Evolutionary conservation across 2,888 invertebrate species (phyloP), one percentile per base, ranked within the genome.

Genomic region (Pantelozetes paolii): DNA sequence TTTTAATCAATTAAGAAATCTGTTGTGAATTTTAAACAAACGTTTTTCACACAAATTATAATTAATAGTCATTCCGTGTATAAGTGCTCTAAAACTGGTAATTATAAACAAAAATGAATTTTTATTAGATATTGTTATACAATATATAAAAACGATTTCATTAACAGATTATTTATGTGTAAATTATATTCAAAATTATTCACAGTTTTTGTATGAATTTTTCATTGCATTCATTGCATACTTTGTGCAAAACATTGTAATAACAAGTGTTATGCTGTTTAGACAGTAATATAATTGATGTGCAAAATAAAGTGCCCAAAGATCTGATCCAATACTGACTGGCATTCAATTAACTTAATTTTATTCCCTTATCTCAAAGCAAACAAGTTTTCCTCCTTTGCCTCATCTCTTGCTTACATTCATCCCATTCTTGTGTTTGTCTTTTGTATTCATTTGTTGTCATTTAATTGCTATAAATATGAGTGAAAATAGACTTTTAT

Each of bases 161-260:
- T 54, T 54, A 54, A 13, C 54, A 54, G 26, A 54, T 54, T 54
- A 54, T 54, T 54, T 54, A 54, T 54, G 26, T 54, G 54, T 54
- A 54, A 54, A 26, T 54, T 45, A 45, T 45, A 9, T 13, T 13
- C 15, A 45, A 5, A 45, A 45, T 18, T 45, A 45, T 45, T 45
- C n/a, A 18, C 45, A 45, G 2, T 13, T 13, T 9, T 45, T 45
- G 13, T 45, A 18, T 2, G n/a, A 9, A 2, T 45, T 45, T 45
- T 45, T 45, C 45, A 13, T 45, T 45, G 45, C 45, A 45, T n/a
- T n/a, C n/a, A n/a, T n/a, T n/a, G n/a, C n/a, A n/a, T n/a, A n/a
- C n/a, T n/a, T n/a, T n/a, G n/a, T n/a, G n/a, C n/a, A n/a, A n/a
- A n/a, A n/a, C n/a, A n/a, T n/a, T n/a, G n/a, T n/a, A n/a, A n/a